These are phyloP conservation scores for Eucidaris tribuloides DNA, from an alignment of 35 echinoderm and acorn worm genomes.

Conservation along the genomic window DNA sequence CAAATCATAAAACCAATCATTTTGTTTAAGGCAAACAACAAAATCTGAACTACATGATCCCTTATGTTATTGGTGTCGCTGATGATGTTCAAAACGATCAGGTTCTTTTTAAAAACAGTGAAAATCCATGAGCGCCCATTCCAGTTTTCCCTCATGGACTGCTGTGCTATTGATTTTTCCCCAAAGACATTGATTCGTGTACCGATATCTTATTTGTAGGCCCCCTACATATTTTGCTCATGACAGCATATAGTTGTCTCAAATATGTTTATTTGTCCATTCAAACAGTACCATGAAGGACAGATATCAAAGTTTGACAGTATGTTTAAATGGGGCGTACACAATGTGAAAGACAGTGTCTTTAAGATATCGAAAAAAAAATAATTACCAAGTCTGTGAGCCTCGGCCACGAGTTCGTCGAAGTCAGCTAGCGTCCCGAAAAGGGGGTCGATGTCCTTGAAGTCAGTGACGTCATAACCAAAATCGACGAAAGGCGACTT, in stretches of 20 bases:
- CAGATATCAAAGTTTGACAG: not conserved
- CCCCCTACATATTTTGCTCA: conserved; percentile 80
- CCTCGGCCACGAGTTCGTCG: conserved; percentile 39
- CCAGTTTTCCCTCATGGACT: too few relatives aligned
- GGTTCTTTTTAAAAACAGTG: too few relatives aligned
- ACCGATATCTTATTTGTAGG: not conserved
- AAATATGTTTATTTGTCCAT: not conserved
- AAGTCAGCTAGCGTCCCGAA: conserved; percentile 88
- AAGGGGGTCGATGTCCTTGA: conserved; percentile 68
- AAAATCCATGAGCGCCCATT: too few relatives aligned
- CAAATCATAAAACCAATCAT: too few relatives aligned
- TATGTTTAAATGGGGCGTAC: not conserved
- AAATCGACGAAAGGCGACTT: conserved; percentile 80
- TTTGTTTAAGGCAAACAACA: too few relatives aligned
- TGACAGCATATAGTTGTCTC: not conserved
- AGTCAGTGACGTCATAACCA: conserved; percentile 82
- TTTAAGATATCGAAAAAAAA: not conserved
- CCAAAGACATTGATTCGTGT: too few relatives aligned
- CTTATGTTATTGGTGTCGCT: too few relatives aligned
- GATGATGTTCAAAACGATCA: too few relatives aligned
- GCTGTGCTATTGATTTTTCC: too few relatives aligned
- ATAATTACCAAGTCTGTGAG: conserved; percentile 45
- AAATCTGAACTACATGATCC: too few relatives aligned
- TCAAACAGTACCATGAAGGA: not conserved
- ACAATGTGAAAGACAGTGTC: not conserved